Evolutionary conservation across 2,113 vertebrate species (phyloP), one percentile per base, ranked within the genome.

Genomic region (Macquaria ambigua): DNA sequence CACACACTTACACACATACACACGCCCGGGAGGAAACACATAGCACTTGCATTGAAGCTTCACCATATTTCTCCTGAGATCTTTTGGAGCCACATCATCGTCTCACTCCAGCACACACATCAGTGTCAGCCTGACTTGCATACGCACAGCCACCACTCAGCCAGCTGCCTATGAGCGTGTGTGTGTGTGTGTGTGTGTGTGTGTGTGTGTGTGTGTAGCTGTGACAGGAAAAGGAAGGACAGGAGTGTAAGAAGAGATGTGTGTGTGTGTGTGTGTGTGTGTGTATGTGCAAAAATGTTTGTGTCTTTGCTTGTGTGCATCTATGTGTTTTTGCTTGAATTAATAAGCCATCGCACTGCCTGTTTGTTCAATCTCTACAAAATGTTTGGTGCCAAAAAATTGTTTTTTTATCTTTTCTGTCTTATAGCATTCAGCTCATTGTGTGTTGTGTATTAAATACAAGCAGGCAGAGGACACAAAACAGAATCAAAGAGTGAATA

Each of bases 31-130:
- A 82, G 82, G 63, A 83, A 66, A 77, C 56, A 71, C 48, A 62
- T 52, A 28, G 74, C 69, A 53, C 74, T 90, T 23, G 71, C 76
- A 71, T 58, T 46, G 84, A 80, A 77, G 77, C 85, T 69, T 82
- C 68, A 71, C 67, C 66, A 71, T 85, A 78, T 91, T 88, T 80
- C 88, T 90, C 90, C 67, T 63, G 86, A 93, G 87, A 88, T 87
- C 77, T 79, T 89, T 64, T 53, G 67, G 48, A 87, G 72, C 46
- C 61, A 61, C 59, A 43, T 88, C 81, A 77, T 76, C 23, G 77
- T 93, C 79, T 92, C 84, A 85, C 90, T 89, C 76, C 76, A 88
- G 82, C 77, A 74, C 84, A 85, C 85, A 88, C 87, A 77, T 90
- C 82, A 79, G 52, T 66, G 71, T 81, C 74, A 73, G 84, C 34